Evolutionary conservation across 2,113 vertebrate species (phyloP), one percentile per base, ranked within the genome.

Genomic region (Cryptoleucopteryx plumbea): DNA sequence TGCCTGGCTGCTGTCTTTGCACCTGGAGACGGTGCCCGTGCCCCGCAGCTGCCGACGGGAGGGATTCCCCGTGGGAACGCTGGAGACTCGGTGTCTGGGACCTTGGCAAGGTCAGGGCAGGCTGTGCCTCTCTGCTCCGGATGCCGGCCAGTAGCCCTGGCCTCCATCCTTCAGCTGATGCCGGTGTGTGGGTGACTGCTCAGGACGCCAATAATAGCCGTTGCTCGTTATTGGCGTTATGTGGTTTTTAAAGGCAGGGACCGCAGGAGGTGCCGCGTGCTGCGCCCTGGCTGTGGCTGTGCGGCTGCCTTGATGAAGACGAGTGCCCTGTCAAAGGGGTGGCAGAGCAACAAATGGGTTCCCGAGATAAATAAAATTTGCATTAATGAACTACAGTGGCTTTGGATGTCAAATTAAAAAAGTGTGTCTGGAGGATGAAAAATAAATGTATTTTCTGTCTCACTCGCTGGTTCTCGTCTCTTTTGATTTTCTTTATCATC

Each of bases 401-500:
- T 94, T 91, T 79, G 71, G 92, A 53, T 94, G 87, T 82, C 84
- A 93, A 91, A 96, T 94, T 94, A 95, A 65, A 91, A 91, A 61
- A 94, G 36, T 65, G 74, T 72, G 55, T 91, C 82, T 91, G 71
- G 74, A 82, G 58, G 74, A 96, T 95, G 92, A 93, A 85, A 96
- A 96, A 94, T 62, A 80, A 80, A 61, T 75, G 32, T 50, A 18
- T 90, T 82, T 91, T 94, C 62, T 80, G 62, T 63, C 84, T 90
- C 40, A 10, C 73, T 93, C 1, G 0, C 82, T 93, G 66, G 42
- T 94, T 95, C 78, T 95, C 71, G 2, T 94, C 62, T 88, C 36
- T 94, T 94, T 75, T 91, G 78, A 94, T 91, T 91, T 93, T 93
- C 87, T 88, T 91, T 90, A 91, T 93, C 87, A 91, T 96, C 82